These are phyloP conservation scores for Drosophila prolongata DNA, from an alignment of 2,888 invertebrate genomes.

Conservation along the genomic window DNA sequence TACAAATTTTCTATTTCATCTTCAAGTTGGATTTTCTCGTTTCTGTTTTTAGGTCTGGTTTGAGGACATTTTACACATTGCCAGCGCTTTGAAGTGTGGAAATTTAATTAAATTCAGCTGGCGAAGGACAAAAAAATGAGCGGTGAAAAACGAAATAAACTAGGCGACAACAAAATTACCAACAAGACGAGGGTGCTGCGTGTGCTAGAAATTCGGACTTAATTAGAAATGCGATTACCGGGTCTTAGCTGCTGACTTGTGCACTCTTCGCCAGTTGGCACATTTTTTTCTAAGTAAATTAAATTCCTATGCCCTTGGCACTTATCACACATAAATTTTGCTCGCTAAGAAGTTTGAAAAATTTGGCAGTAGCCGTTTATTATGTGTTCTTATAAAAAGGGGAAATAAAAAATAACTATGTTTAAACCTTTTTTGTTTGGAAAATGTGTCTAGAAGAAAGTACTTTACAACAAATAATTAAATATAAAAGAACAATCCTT, in stretches of 20 bases:
- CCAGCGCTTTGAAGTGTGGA: constrained; percentile 76
- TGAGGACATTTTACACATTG: constrained; percentile 71
- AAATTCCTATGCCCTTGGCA: constrained; percentile 27
- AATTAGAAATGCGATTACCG: constrained; percentile 77
- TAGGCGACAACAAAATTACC: constrained; percentile 74
- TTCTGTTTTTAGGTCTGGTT: constrained; percentile 44
- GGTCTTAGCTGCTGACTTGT: constrained; percentile 61
- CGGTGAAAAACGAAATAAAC: constrained; percentile 58
- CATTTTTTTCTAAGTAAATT: constrained; percentile 46
- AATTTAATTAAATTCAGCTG: constrained; percentile 78
- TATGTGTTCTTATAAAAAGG: not conserved
- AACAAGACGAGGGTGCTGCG: constrained; percentile 24
- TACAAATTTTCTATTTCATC: constrained; percentile 24
- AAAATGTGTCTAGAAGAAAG: not conserved
- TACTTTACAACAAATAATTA: too few relatives aligned
- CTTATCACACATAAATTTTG: constrained; percentile 18
- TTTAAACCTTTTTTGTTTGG: not conserved
- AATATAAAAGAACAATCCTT: too few relatives aligned
- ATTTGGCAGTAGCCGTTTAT: constrained; percentile 1
- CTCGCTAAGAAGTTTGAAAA: constrained; percentile 1
- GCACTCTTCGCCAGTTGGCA: constrained; percentile 54
- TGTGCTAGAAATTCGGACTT: constrained; percentile 67
- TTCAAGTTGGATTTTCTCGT: constrained; percentile 52
- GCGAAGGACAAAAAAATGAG: constrained; percentile 50
- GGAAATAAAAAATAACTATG: not conserved